A percentile compares a stretch with the other conserved stretches of the same genome.
These are phyloP conservation scores for Origma solitaria DNA, from an alignment of 2,113 vertebrate genomes.

Conservation along the genomic window DNA sequence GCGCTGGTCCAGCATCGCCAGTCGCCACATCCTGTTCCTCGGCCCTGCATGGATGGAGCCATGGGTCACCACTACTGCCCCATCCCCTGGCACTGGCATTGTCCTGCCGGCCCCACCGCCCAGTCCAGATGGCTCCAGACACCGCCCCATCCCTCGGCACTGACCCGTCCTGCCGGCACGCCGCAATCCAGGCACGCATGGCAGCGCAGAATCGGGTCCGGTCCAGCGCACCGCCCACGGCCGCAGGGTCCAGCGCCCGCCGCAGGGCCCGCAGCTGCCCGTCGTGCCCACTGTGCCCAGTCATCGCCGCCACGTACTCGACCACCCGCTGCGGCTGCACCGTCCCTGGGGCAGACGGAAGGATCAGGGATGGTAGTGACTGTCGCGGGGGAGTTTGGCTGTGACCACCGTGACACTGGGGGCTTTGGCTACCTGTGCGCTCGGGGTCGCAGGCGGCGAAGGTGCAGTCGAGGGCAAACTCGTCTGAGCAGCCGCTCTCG, in stretches of 20 bases:
- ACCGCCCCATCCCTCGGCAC: neutral
- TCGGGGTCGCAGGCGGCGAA: neutral
- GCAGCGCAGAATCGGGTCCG: accelerated
- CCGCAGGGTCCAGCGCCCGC: neutral
- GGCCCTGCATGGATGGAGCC: accelerated
- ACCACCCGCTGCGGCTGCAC: neutral
- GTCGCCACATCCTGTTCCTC: neutral
- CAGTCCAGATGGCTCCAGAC: accelerated
- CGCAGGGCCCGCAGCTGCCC: neutral
- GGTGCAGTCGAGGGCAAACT: neutral
- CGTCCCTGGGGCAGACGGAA: neutral
- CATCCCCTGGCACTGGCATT: neutral
- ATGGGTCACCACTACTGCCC: accelerated
- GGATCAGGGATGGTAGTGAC: accelerated
- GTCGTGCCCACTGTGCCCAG: neutral
- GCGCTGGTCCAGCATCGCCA: accelerated
- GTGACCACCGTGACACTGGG: accelerated
- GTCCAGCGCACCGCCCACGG: neutral
- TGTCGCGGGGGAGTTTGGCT: accelerated
- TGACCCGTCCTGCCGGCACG: neutral
- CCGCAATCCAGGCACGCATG: neutral
- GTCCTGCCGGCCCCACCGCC: neutral
- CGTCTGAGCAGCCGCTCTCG: neutral
- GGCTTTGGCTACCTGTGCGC: neutral
- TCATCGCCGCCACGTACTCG: neutral